Conservation (phyloP, 1,140 invertebrate genomes). For the Diorhabda sublineata region DNA sequence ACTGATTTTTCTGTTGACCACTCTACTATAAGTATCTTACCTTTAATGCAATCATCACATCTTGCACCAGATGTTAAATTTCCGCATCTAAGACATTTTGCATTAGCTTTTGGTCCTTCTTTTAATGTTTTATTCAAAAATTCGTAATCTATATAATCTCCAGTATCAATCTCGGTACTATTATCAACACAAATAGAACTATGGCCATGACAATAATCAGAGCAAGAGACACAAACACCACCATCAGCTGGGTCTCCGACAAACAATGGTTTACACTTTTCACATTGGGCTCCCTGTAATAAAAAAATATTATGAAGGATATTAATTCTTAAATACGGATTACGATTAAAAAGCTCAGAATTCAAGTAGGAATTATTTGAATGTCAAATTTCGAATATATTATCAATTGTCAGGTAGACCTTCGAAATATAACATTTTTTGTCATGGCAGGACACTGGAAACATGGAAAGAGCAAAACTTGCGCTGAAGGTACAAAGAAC, state of each 20-base stretch:
- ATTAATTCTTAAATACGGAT: not conserved
- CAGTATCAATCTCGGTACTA: conserved; percentile 32
- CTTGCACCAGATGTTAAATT: conserved; percentile 79
- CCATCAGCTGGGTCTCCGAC: conserved; percentile 87
- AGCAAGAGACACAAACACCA: conserved; percentile 81
- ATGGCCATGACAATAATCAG: conserved; percentile 86
- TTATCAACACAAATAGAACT: conserved; percentile 71
- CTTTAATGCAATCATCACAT: conserved; percentile 80
- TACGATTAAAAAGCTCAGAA: no score
- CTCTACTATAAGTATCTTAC: conserved; percentile 50
- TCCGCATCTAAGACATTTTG: conserved; percentile 79
- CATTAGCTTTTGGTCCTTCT: conserved; percentile 63
- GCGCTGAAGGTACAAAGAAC: no score
- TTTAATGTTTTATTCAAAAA: conserved; percentile 54
- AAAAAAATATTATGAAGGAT: not conserved
- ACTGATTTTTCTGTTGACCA: no score
- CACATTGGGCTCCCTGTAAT: conserved; percentile 69
- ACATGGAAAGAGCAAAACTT: no score
- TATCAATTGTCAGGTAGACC: no score
- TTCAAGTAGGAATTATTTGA: no score
- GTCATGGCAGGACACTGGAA: no score
- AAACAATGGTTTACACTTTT: conserved; percentile 82
- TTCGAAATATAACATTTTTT: no score
- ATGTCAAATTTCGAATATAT: no score
- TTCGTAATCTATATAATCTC: conserved; percentile 38